A percentile compares a stretch with the other conserved stretches of the same genome.
phyloP scores from a whole-genome alignment of 2,888 invertebrate genomes.

The Cephus rjabovi region DNA sequence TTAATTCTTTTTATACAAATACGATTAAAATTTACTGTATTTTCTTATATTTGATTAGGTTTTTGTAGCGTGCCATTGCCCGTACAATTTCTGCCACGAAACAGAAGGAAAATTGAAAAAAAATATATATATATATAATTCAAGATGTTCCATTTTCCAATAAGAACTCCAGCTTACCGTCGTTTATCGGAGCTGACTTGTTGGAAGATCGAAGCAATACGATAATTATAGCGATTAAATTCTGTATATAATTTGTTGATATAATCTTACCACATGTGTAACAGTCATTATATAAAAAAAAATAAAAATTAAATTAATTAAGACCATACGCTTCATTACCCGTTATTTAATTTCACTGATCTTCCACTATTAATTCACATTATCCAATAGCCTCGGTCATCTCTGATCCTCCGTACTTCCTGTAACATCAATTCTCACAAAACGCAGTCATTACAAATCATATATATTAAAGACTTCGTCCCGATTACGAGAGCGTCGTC shows the following conservation, averaged over 20 bases:
- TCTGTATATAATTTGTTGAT: constrained; percentile 62
- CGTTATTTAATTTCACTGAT: background rate
- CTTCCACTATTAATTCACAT: background rate
- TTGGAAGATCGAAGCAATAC: constrained; percentile 48
- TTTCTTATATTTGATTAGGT: constrained; percentile 48
- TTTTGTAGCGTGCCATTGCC: constrained; percentile 56
- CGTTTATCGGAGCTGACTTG: constrained; percentile 36
- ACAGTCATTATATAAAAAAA: constrained; percentile 56
- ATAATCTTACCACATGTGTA: constrained; percentile 59
- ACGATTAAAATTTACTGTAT: constrained; percentile 41
- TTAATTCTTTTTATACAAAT: constrained; percentile 46
- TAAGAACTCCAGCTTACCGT: constrained; percentile 27
- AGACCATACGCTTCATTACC: background rate
- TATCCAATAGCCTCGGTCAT: background rate
- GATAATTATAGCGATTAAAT: constrained; percentile 43
- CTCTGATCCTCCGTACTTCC: too few species aligned
- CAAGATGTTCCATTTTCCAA: constrained; percentile 18
- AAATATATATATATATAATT: constrained; percentile 16
- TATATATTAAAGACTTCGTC: constrained; percentile 9
- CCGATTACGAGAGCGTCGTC: constrained; percentile 20
- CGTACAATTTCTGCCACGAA: constrained; percentile 39
- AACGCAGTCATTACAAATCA: too few species aligned
- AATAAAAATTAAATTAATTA: constrained; percentile 57
- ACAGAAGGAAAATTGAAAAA: constrained; percentile 23
- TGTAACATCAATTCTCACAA: too few species aligned